Evolutionary conservation across 2,797 vertebrate species (phyloP).

Genomic region (Melanotaenia nigrans): DNA sequence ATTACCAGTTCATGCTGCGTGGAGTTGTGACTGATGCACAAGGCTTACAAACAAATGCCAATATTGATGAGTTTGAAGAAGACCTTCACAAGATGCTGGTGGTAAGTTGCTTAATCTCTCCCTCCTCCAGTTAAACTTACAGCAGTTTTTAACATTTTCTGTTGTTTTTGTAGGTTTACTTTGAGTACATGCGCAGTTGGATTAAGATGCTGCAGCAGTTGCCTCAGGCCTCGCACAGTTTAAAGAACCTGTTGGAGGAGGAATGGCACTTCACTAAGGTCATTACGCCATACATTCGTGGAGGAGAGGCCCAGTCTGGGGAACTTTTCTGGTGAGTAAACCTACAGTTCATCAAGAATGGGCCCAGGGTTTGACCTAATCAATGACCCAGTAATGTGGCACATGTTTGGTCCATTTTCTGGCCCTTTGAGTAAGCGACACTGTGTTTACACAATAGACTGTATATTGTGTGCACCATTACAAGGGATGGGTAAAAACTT

Average conservation of each 20-base stretch:
- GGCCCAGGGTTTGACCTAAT: neutral
- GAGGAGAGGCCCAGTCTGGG: conserved; percentile 97
- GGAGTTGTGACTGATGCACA: conserved; percentile 87
- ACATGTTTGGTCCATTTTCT: neutral
- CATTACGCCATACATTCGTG: conserved; percentile 97
- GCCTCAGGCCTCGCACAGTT: conserved; percentile 97
- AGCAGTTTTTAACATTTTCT: neutral
- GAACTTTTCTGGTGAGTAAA: conserved; percentile 93
- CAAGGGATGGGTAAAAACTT: neutral
- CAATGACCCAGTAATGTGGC: neutral
- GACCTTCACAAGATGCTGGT: conserved; percentile 98
- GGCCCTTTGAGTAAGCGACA: neutral
- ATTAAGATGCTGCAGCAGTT: conserved; percentile 99
- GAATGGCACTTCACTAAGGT: conserved; percentile 99
- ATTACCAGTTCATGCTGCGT: conserved; percentile 98
- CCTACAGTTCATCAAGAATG: neutral
- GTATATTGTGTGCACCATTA: neutral
- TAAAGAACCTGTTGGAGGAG: conserved; percentile 98
- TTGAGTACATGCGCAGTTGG: conserved; percentile 99
- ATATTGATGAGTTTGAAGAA: conserved; percentile 97
- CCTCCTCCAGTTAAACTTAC: neutral
- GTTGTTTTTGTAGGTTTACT: conserved; percentile 89
- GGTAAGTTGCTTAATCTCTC: conserved; percentile 76
- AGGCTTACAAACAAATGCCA: conserved; percentile 88
- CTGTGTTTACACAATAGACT: neutral